A percentile compares a stretch with the other conserved stretches of the same genome.
Evolutionary conservation across 2,113 vertebrate genomes (phyloP).

Genomic region (Leucosticte australis): DNA sequence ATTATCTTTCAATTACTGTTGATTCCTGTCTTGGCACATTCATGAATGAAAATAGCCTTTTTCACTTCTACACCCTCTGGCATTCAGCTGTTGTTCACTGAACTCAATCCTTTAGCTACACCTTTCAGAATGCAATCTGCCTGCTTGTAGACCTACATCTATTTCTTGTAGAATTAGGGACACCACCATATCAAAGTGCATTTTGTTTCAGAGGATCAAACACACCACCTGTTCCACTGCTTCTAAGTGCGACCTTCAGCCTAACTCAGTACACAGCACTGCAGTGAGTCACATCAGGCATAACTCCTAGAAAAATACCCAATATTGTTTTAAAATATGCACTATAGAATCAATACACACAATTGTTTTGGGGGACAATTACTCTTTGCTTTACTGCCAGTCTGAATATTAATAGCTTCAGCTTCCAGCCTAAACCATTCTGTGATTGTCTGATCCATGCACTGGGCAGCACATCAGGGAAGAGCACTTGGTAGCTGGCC

Average conservation of each 20-base stretch:
- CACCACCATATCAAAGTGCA: background rate
- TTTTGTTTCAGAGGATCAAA: background rate
- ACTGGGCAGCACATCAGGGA: background rate
- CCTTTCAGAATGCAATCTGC: background rate
- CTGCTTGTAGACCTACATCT: background rate
- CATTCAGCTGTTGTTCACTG: background rate
- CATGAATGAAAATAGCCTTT: background rate
- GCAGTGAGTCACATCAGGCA: background rate
- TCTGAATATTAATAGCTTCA: background rate
- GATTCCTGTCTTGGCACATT: background rate
- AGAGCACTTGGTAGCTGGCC: accelerated
- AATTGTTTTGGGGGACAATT: background rate
- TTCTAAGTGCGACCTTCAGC: background rate
- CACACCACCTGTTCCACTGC: background rate
- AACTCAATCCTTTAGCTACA: background rate
- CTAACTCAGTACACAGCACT: background rate
- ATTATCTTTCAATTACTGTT: background rate
- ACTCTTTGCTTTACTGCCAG: background rate
- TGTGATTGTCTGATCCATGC: background rate
- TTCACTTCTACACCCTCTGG: background rate
- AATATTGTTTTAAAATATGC: background rate
- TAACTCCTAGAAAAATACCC: background rate
- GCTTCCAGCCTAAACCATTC: background rate
- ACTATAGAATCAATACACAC: background rate
- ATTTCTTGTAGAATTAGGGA: background rate